phyloP scores from a whole-genome alignment of 2,888 invertebrate species.

The Amaurobius ferox region DNA sequence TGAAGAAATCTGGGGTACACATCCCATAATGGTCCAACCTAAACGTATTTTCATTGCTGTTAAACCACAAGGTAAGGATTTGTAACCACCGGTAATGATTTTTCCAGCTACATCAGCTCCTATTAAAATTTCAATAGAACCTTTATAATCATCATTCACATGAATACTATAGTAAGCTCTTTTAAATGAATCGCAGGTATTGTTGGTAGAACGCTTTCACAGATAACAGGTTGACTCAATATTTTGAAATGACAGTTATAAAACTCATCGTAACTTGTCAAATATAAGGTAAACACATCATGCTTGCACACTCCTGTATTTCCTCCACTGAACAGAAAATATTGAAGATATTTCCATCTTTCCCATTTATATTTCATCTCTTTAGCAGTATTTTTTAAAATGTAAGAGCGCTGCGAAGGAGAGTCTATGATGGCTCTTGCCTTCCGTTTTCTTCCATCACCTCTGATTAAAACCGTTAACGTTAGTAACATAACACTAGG shows the following conservation, averaged over 20 bases:
- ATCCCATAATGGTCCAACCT: not conserved
- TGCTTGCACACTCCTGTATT: no score
- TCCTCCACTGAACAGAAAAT: not conserved
- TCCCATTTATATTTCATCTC: not conserved
- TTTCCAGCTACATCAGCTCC: not conserved
- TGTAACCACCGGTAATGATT: not conserved
- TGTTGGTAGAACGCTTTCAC: not conserved
- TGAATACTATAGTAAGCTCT: not conserved
- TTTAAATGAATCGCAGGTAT: not conserved
- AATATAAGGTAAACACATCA: not conserved
- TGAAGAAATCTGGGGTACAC: not conserved
- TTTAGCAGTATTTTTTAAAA: not conserved
- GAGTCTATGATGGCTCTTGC: not conserved
- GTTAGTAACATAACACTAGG: no score
- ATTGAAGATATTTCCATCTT: no score
- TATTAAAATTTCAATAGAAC: constrained; percentile 11
- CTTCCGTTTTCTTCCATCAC: no score
- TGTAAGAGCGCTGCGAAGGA: not conserved
- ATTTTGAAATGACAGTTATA: not conserved
- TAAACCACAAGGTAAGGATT: not conserved
- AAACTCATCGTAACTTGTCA: not conserved
- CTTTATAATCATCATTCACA: not conserved
- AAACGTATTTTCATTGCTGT: not conserved
- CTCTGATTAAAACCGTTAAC: no score
- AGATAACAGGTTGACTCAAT: no score